Evolutionary conservation across 1,140 invertebrate species (phyloP), one percentile per base, ranked within the genome.

Genomic region (Aphidius gifuensis): DNA sequence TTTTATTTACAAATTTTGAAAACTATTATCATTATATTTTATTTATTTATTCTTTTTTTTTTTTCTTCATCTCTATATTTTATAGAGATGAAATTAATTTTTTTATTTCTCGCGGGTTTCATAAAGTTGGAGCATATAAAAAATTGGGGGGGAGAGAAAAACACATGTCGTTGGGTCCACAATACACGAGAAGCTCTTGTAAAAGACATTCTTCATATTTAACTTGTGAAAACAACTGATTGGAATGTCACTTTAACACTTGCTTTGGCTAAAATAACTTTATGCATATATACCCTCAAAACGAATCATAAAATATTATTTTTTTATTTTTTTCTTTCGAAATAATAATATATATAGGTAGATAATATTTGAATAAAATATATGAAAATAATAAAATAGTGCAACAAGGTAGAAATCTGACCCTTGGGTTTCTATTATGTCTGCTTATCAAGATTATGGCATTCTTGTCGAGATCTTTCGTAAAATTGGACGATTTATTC

Each of bases 361-460:
- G 23, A 44, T 45, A 60, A 59, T 9, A 45, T 16, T 46, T 9
- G 45, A 47, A 23, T 8, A 51, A 39, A 11, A 16, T 16, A 55
- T 39, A 55, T 42, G 53, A 42, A 21, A 40, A 39, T 55, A 55
- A 40, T 42, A 39, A 55, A 51, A 44, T 53, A 49, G 49, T 60
- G 58, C 58, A 60, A 53, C 58, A 48, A 60, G 58, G 58, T 60
- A 60, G 58, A 60, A 60, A 60, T 48, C 57, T 59, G 42, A 3
- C 7, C 23, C 9, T 45, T 43, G 42, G 9, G 45, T 45, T 57
- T 59, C 57, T 59, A 59, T 59, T 59, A 59, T 59, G 57, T 45
- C 39, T 48, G 58, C 48, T 60, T 60, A 60, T 60, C 58, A 51
- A 60, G 58, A 60, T 60, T 60, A 60, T 49, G 43, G 58, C 58